phyloP scores from a whole-genome alignment of 2,888 invertebrate species.

The Acanthosoma haemorrhoidale region DNA sequence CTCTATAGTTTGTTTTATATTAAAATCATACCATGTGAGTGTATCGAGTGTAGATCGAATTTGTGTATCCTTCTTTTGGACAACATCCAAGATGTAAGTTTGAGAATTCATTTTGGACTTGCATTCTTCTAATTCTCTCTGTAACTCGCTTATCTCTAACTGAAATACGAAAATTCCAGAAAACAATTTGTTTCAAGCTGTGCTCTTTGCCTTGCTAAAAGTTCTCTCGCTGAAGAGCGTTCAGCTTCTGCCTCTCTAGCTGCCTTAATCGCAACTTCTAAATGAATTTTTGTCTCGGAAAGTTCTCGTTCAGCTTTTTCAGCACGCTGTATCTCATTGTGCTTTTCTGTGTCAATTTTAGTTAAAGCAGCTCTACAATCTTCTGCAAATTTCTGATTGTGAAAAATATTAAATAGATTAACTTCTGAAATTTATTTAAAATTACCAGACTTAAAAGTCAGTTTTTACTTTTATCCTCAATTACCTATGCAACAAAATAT shows the following conservation, averaged over 20 bases:
- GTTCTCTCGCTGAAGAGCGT: conserved; percentile 16
- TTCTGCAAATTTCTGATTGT: conserved; percentile 7
- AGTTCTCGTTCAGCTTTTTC: conserved; percentile 20
- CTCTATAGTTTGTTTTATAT: too few relatives aligned
- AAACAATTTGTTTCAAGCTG: conserved; percentile 13
- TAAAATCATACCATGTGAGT: background rate
- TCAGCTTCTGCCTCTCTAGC: conserved; percentile 16
- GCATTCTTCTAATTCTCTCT: background rate
- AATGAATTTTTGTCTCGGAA: conserved; percentile 17
- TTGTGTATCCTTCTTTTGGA: conserved; percentile 13
- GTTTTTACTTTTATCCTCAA: too few relatives aligned
- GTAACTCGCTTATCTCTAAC: background rate
- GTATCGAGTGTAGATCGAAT: background rate
- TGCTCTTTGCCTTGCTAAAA: conserved; percentile 12
- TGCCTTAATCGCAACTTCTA: conserved; percentile 17
- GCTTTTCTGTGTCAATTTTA: conserved; percentile 11
- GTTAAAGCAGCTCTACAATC: background rate
- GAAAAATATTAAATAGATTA: too few relatives aligned
- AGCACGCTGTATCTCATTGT: background rate
- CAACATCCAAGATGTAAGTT: background rate
- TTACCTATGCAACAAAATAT: too few relatives aligned
- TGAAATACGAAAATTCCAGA: background rate
- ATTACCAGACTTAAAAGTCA: too few relatives aligned
- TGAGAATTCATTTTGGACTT: conserved; percentile 19
- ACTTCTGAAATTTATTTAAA: too few relatives aligned